phyloP scores from a whole-genome alignment of 2,113 vertebrate genomes.

The Ciconia boyciana region DNA sequence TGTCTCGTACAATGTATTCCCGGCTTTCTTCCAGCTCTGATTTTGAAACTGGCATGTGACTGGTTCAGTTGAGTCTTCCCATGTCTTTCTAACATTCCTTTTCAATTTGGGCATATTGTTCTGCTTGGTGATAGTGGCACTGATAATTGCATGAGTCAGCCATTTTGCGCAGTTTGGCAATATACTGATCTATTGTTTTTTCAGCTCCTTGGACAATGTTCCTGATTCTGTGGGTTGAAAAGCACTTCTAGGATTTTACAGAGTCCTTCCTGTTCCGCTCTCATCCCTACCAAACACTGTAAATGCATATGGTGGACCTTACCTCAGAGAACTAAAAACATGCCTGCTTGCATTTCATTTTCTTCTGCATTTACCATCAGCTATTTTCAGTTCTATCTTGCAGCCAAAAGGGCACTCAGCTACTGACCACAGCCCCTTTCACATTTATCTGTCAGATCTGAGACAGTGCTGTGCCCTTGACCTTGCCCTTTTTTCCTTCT shows the following conservation, averaged over 20 bases:
- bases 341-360: not conserved
- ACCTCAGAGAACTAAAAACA: not conserved
- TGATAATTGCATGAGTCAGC: conserved; percentile 58
- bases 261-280: not conserved
- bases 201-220: not conserved
- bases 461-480: not conserved
- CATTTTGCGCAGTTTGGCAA: conserved; percentile 61
- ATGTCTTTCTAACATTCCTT: conserved; percentile 58
- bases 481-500: not conserved
- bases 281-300: not conserved
- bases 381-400: not conserved
- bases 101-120: conserved; percentile 65
- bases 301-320: not conserved
- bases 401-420: not conserved
- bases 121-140: conserved; percentile 54
- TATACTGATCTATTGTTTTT: conserved; percentile 48
- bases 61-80: conserved; percentile 50
- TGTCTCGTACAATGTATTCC: not conserved
- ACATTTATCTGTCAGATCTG: not conserved
- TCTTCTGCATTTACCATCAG: not conserved
- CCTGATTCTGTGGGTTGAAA: conserved; percentile 19
- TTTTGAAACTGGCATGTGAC: conserved; percentile 59
- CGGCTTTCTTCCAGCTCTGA: conserved; percentile 19
- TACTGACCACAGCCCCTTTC: not conserved
- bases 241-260: conserved; percentile 52